Evolutionary conservation across 1,140 invertebrate genomes (phyloP), one percentile per base, ranked within the genome.

Genomic region (Drosophila lowei): DNA sequence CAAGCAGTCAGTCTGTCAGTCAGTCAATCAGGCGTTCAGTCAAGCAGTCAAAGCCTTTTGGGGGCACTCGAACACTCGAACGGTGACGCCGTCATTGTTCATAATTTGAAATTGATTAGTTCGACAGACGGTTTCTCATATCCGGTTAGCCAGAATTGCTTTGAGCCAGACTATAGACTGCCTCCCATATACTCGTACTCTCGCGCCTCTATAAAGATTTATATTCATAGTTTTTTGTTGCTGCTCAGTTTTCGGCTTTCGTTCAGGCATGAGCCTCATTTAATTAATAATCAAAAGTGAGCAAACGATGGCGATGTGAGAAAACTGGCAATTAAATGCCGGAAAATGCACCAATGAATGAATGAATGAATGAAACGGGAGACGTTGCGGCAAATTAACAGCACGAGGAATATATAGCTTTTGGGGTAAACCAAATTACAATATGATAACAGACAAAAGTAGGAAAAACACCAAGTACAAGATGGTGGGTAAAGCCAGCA

Each of bases 51-150:
- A 59, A 60, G 66, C 65, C 70, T 64, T 73, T 73, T 73, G 70
- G 71, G 71, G 71, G 47, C 59, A 57, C 43, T 58, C 34, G 47
- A 41, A 59, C 38, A 57, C 30, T 60, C 15, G 41, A 43, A 21
- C 55, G 55, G 30, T 34, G 30, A 34, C 30, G 30, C 30, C 65
- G 53, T 74, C 65, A 81, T 77, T 81, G 73, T 86, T 86, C 63
- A 70, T 84, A 84, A 80, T 84, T 86, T 52, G 28, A 86, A 77
- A 86, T 77, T 86, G 80, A 86, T 80, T 80, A 59, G 80, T 73
- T 73, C 55, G 64, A 61, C 77, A 72, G 48, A 66, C 46, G 11
- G 34, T 52, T 25, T 64, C 74, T 68, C 42, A 70, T 68, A 84
- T 84, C 80, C 80, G 80, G 80, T 60, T 86, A 34, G 44, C 18